A percentile compares a stretch with the other conserved stretches of the same genome.
These are phyloP conservation scores for Stegastes partitus DNA, from an alignment of 2,113 vertebrate genomes.

Conservation along the genomic window DNA sequence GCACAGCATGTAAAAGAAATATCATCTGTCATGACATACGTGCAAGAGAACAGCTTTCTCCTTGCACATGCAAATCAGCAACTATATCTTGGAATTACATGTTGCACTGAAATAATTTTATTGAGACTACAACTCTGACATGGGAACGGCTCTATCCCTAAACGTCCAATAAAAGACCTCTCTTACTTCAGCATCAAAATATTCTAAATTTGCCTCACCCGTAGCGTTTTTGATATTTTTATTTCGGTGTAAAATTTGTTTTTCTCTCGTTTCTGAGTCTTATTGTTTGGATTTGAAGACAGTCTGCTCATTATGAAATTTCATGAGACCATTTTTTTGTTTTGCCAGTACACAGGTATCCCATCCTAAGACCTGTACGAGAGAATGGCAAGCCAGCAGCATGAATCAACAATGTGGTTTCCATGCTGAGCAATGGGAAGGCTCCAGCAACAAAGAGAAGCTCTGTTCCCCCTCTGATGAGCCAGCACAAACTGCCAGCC, in stretches of 20 bases:
- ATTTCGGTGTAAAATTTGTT: not conserved
- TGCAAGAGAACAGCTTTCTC: not conserved
- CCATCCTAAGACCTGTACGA: conserved; percentile 17
- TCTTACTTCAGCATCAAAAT: too few relatives aligned
- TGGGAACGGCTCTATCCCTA: too few relatives aligned
- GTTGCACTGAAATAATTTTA: too few relatives aligned
- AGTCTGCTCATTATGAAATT: conserved; percentile 32
- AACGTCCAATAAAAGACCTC: too few relatives aligned
- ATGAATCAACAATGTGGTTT: conserved; percentile 64
- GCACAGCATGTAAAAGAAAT: not conserved
- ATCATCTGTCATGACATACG: not conserved
- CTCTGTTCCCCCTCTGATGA: conserved; percentile 75
- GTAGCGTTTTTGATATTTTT: not conserved
- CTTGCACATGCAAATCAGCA: not conserved
- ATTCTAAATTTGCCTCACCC: too few relatives aligned
- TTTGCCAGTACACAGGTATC: conserved; percentile 12
- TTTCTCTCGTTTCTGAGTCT: not conserved
- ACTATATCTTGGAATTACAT: too few relatives aligned
- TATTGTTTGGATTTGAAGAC: conserved; percentile 28
- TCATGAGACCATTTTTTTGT: conserved; percentile 25
- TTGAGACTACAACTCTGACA: too few relatives aligned
- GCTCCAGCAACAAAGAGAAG: conserved; percentile 66
- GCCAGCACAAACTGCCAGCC: conserved; percentile 74
- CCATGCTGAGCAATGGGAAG: conserved; percentile 58
- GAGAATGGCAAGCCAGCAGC: conserved; percentile 38